These are phyloP conservation scores for Lipotes vexillifer DNA, from an alignment of 2,113 vertebrate genomes.

Conservation along the genomic window DNA sequence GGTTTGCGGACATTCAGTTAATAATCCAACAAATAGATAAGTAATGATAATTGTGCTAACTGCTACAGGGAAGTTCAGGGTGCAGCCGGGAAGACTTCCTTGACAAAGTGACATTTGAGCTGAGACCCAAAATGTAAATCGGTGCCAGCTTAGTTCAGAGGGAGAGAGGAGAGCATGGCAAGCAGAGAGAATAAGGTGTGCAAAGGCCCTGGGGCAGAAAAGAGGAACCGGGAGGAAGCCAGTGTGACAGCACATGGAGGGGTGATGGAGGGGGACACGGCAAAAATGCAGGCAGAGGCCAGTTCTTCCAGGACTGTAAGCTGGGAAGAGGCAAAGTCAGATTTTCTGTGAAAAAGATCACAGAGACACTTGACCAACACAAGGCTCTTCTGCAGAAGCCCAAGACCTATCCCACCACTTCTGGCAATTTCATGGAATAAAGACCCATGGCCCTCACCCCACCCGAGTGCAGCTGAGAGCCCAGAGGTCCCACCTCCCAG, in stretches of 20 bases:
- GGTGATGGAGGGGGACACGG: accelerated
- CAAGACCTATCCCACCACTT: background rate
- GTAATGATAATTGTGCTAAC: background rate
- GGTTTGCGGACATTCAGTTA: background rate
- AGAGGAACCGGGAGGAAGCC: background rate
- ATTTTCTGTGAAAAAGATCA: background rate
- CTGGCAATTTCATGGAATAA: background rate
- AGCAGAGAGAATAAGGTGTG: background rate
- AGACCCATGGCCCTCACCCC: background rate
- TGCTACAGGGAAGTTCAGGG: background rate
- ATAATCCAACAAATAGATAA: background rate
- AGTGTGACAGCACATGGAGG: accelerated
- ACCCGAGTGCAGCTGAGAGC: background rate
- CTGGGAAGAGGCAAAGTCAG: background rate
- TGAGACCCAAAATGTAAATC: background rate
- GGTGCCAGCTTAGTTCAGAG: background rate
- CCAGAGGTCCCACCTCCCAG: background rate
- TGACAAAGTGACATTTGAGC: background rate
- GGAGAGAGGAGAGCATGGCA: background rate
- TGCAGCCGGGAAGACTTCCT: background rate
- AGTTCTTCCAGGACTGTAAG: background rate
- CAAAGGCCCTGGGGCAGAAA: background rate
- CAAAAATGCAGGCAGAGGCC: background rate
- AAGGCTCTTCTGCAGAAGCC: background rate
- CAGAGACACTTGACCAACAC: background rate